phyloP scores from a whole-genome alignment of 1,140 invertebrate genomes.

The Ooceraea biroi region DNA sequence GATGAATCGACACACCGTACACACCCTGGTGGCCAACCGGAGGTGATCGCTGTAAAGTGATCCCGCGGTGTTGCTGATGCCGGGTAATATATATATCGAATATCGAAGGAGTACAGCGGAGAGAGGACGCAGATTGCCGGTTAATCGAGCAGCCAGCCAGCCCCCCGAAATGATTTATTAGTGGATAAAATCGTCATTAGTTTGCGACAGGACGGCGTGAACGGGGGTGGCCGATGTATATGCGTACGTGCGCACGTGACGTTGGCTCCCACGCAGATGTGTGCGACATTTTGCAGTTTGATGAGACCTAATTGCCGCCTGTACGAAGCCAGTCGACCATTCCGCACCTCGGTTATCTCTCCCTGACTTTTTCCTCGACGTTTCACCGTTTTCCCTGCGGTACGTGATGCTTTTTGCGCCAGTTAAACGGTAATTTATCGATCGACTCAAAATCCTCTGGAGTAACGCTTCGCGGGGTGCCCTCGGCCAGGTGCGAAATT shows the following conservation, averaged over 20 bases:
- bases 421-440: conserved; percentile 56
- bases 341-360: conserved; percentile 3
- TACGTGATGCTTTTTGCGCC: conserved; percentile 55
- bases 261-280: conserved; percentile 68
- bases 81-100: conserved; percentile 55
- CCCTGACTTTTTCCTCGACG: conserved; percentile 5
- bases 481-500: conserved; percentile 19
- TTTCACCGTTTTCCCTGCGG: neutral
- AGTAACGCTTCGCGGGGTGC: neutral
- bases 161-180: conserved; percentile 75
- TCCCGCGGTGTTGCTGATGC: conserved; percentile 6
- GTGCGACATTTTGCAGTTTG: conserved; percentile 69
- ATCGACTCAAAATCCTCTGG: conserved; percentile 30
- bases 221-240: conserved; percentile 5
- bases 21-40: conserved; percentile 2
- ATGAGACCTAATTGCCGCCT: conserved; percentile 74
- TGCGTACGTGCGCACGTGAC: conserved; percentile 56
- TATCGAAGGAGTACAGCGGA: conserved; percentile 55
- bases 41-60: conserved; percentile 57
- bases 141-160: conserved; percentile 55
- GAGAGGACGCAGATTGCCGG: conserved; percentile 62
- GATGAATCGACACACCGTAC: conserved; percentile 13
- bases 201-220: neutral
- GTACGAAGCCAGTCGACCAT: conserved; percentile 34
- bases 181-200: conserved; percentile 70